These are phyloP conservation scores for Drosophila conformis DNA, from an alignment of 2,888 invertebrate genomes.

Conservation along the genomic window DNA sequence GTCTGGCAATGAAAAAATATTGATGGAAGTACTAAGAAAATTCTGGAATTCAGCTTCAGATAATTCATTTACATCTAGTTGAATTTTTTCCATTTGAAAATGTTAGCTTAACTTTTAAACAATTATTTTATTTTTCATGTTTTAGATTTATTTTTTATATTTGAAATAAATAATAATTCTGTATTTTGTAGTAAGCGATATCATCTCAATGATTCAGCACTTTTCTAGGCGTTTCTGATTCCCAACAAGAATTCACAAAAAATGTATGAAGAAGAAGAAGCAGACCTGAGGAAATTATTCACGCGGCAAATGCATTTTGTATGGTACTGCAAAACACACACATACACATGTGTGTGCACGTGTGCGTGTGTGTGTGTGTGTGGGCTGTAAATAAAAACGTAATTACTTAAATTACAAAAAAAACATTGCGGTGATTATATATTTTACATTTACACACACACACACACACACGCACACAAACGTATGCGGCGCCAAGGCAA, in stretches of 20 bases:
- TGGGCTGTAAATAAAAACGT: constrained; percentile 44
- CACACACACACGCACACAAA: constrained; percentile 26
- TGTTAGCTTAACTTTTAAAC: no score
- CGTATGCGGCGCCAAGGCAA: constrained; percentile 46
- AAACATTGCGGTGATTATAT: constrained; percentile 69
- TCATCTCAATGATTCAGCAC: background rate
- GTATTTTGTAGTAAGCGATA: background rate
- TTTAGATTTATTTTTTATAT: background rate
- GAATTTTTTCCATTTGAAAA: background rate
- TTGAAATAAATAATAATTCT: background rate
- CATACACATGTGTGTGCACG: background rate
- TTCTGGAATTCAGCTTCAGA: background rate
- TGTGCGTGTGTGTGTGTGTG: background rate
- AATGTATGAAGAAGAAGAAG: background rate
- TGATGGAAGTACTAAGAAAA: background rate
- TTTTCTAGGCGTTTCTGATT: background rate
- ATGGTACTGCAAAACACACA: constrained; percentile 7
- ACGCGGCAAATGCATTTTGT: constrained; percentile 27
- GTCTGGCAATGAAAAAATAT: background rate
- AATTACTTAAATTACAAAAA: constrained; percentile 72
- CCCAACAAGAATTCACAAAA: background rate
- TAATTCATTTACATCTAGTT: background rate
- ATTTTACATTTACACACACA: constrained; percentile 61
- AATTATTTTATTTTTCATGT: no score
- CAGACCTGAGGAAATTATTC: background rate